Base-by-base conservation (phyloP, 2,888 invertebrate genomes). In the Slavum lentiscoides region DNA sequence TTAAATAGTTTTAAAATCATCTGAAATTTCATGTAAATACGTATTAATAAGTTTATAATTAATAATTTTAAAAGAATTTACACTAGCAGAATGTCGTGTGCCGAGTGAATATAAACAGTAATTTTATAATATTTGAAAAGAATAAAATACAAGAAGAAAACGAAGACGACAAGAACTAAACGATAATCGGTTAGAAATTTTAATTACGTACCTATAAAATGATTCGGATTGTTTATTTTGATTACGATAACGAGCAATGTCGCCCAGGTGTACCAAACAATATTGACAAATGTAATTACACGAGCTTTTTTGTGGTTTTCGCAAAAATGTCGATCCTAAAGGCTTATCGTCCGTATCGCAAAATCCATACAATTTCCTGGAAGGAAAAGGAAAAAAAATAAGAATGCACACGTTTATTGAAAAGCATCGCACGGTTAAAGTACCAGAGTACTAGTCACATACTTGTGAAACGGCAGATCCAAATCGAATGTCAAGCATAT, bases 231-330 rank as follows among this genome's bases (percentile, higher is more conserved):
- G 92, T 72, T 91, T 90, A 83, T 92, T 90, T 86, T 94, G 93
- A 85, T 93, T 93, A 83, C 93, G 88, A 86, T 96, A 96, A 13
- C 95, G 90, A 39, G 95, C 93, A 84, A 95, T 89, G 86, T 95
- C 95, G 0, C 96, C 96, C 82, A 95, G 89, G 86, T 95, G 96
- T 81, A 95, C 94, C 82, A 95, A 89, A 86, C 95, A 95, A 87
- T 95, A 93, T 86, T 95, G 95, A 86, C 94, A 93, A 84, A 94
- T 92, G 87, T 95, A 95, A 82, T 93, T 90, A 85, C 93, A 93
- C 15, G 94, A 93, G 62, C 91, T 90, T 80, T 90, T 89, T 83
- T 91, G 90, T 68, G 90, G 90, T 74, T 88, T 80, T 39, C 77
- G n/a, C 70, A 72, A 64, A 55, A 70, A 80, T 55, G 77, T 64